Percentiles rank a stretch among this genome's conserved stretches.
phyloP scores from a whole-genome alignment of 2,888 invertebrate genomes.

The Pinctada fucata region DNA sequence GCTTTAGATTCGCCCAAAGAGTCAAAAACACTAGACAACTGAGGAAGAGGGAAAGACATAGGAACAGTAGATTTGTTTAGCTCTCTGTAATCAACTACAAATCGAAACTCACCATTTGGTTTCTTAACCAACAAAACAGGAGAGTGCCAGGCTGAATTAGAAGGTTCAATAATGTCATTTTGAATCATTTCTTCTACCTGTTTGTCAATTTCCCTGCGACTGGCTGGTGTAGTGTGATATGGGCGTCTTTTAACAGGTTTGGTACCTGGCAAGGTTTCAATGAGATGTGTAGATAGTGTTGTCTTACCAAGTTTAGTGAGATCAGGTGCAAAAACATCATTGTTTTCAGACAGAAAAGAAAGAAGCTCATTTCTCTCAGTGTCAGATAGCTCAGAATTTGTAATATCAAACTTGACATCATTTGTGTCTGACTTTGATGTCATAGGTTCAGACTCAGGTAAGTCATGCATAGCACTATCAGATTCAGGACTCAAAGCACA shows the following conservation, averaged over 20 bases:
- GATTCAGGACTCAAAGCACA: too few relatives aligned
- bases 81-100: too few relatives aligned
- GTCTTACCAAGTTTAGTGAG: constrained; percentile 36
- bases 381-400: neutral
- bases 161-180: constrained; percentile 35
- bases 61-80: constrained; percentile 33
- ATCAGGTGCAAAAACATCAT: neutral
- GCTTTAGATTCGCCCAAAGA: constrained; percentile 28
- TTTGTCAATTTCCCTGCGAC: constrained; percentile 11
- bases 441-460: too few relatives aligned
- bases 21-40: constrained; percentile 36
- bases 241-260: constrained; percentile 32
- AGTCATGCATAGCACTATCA: constrained; percentile 1
- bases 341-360: neutral
- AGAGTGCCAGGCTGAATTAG: constrained; percentile 38
- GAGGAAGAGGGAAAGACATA: constrained; percentile 25
- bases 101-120: constrained; percentile 28
- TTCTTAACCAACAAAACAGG: constrained; percentile 32
- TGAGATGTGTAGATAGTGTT: constrained; percentile 28
- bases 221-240: constrained; percentile 24
- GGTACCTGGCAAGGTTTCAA: constrained; percentile 32
- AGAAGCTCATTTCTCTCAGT: neutral
- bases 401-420: neutral
- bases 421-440: neutral
- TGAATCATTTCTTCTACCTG: constrained; percentile 36